Conservation (phyloP, 2,888 invertebrate species). For the Dynastes maya region DNA sequence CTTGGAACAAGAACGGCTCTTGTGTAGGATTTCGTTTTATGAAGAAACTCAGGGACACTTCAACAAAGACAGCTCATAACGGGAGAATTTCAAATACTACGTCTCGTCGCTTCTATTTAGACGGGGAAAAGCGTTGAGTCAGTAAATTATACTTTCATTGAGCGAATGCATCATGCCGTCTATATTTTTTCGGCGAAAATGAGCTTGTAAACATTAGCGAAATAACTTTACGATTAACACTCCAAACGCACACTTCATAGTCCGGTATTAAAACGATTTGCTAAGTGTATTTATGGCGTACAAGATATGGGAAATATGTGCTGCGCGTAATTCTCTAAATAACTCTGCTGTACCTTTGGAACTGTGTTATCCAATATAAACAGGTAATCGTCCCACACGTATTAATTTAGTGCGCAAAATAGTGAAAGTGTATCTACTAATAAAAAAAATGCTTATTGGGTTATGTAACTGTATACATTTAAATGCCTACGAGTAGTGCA, state of each 20-base stretch:
- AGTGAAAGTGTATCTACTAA: slow-evolving; percentile 39
- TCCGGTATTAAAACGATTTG: slow-evolving; percentile 8
- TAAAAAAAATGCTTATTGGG: slow-evolving; percentile 7
- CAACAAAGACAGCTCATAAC: slow-evolving; percentile 30
- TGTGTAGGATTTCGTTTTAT: slow-evolving; percentile 31
- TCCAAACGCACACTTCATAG: not conserved
- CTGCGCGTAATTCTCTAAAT: slow-evolving; percentile 31
- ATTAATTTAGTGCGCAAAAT: slow-evolving; percentile 21
- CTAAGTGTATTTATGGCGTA: not conserved
- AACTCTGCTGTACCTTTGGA: not conserved
- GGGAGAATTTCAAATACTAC: slow-evolving; percentile 3
- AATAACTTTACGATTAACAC: not conserved
- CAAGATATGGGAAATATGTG: not conserved
- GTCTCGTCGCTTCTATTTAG: too few species aligned
- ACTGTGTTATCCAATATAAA: slow-evolving; percentile 10
- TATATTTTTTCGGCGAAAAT: not conserved
- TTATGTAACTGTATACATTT: slow-evolving; percentile 20
- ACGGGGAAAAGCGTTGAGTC: not conserved
- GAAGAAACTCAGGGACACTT: slow-evolving; percentile 19
- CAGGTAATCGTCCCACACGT: slow-evolving; percentile 33
- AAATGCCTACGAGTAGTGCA: not conserved
- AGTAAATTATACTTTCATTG: not conserved
- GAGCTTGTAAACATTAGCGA: not conserved
- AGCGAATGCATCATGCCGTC: not conserved
- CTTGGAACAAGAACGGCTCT: slow-evolving; percentile 2